Base-by-base conservation (phyloP, 35 echinoderm and acorn worm species). In the Ophioderma brevispina region DNA sequence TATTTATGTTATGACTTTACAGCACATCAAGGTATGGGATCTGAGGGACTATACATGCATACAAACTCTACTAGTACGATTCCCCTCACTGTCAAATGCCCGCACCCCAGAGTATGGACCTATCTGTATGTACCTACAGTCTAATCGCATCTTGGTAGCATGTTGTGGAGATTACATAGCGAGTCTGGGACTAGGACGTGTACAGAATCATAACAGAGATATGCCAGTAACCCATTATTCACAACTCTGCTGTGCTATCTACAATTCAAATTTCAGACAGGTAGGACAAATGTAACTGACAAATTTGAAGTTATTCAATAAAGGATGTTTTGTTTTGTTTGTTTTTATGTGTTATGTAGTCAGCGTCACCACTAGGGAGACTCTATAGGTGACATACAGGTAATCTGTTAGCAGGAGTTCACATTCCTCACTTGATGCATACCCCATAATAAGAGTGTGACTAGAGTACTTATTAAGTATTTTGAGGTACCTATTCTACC, bases 1-100 rank as follows among this genome's bases (percentile, higher is more conserved):
- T 46, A 46, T 46, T 46, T 46, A 8, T 46, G 41, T 46, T 17
- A 59, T 59, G 34, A 1, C 25, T 92, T 89, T 78, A 36, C 36
- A 98, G 96, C 86, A 92, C 13, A 79, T 98, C 13, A 98, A 98
- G 49, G 90, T 98, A 25, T 98, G 96, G 96, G 96, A 98, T 76
- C 70, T 98, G 1, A 89, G 85, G 5, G 96, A 98, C 21, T 94
- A 94, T 46, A 92, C 80, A 0, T 98, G 96, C 59, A 76, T 98
- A 13, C 96, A 98, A 84, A 98, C 96, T 0, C 35, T 94, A 18
- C 39, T 37, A 17, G 89, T 98, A 23, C 64, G 87, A 41, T 98
- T 94, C 79, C 81, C 96, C 2, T 87, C 82, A 33, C 79, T 98
- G 17, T 82, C 84, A 38, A 86, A 98, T 90, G 82, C 89, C 14